Base-by-base conservation (phyloP, 2,888 invertebrate genomes). In the Automeris io region DNA sequence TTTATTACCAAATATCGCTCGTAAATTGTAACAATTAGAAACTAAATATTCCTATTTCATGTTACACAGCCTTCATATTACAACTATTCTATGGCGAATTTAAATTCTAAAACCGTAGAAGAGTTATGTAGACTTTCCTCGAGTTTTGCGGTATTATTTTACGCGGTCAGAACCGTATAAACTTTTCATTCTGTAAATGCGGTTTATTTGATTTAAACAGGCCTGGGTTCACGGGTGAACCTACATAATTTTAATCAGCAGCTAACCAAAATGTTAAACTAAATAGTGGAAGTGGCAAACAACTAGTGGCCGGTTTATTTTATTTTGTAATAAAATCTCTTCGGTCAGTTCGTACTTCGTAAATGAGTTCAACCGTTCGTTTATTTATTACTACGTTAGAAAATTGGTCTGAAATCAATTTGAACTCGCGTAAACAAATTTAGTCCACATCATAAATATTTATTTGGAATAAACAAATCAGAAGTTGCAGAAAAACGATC, bases 71-170 rank as follows among this genome's bases (percentile, higher is more conserved):
- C 46, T 49, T 46, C 38, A 46, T 51, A 54, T 57, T 52, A 62
- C 57, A n/a, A n/a, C n/a, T n/a, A n/a, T n/a, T 56, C 54, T 54
- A 57, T 57, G 54, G 48, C 49, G 48, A 54, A 63, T 63, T 62
- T 56, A 57, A 62, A 65, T 66, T 66, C 65, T 51, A 54, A 61
- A 60, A 47, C 57, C 55, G 60, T 65, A 54, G 54, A 43, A 52
- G 57, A 61, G 54, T 65, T 65, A 54, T 56, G 57, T 57, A 63
- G 56, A 61, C 61, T 62, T 54, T 59, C 37, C 54, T 42, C 45
- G 54, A 60, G 61, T 58, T 65, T 51, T 58, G 68, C 52, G 63
- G 68, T 64, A 64, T 64, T 65, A 68, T 69, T 68, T 63, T 58
- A 64, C 54, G 63, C 60, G 58, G 69, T 64, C 61, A 51, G 55